Base-by-base conservation (phyloP, 2,113 vertebrate species). In the Etia nguti region DNA sequence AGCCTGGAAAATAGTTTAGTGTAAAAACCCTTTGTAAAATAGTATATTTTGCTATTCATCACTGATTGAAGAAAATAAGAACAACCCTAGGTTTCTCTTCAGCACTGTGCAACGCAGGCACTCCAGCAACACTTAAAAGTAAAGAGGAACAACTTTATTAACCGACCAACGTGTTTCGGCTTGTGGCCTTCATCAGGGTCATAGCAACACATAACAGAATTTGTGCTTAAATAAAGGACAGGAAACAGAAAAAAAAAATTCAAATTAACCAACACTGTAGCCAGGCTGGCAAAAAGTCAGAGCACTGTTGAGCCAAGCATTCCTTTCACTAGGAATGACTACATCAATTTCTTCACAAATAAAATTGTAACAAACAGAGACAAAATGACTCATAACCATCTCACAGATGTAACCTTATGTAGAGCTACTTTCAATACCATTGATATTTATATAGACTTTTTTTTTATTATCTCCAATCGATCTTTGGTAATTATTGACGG, bases 341-440 rank as follows among this genome's bases (percentile, higher is more conserved):
- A 34, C 16, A 36, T 1, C 59, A 62, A 16, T 62, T 62, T 34
- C 29, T 62, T 34, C 9, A 62, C 29, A 62, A 62, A 62, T 36
- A 20, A 62, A 62, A 62, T 31, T 62, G 59, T 11, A 34, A 62
- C 59, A 29, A 62, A 62, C 20, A 62, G 29, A 62, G 59, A 62
- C 34, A 60, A 60, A 62, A 29, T 34, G 34, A 62, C 29, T 62
- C 29, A 62, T 62, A 34, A 62, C 59, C 59, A 62, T 34, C 59
- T 62, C 9, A 62, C 59, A 34, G 34, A 62, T 7, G 59, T 62
- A 62, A 36, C 20, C 34, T 62, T 62, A 7, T 0, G 59, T 62
- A 62, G 16, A 62, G 10, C 0, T 62, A 36, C 6, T 36, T 6
- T 62, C 59, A 62, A 60, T 60, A 62, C 3, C 59, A 34, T 60